Evolutionary conservation across 1,140 invertebrate species (phyloP).

Genomic region (Homalodisca vitripennis): DNA sequence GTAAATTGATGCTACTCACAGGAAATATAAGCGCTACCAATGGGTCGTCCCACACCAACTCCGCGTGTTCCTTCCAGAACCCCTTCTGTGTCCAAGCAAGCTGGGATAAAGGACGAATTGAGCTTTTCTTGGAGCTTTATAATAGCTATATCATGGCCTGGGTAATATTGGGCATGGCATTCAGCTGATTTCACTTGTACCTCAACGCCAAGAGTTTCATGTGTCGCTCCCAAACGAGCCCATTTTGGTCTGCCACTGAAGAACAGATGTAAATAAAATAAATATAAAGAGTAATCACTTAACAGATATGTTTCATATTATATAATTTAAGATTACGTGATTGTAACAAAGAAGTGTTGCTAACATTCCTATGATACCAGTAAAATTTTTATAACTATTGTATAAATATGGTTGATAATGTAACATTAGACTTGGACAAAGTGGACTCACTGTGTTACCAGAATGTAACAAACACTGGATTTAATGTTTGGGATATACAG

Average conservation of each 20-base stretch:
- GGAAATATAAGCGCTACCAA: slow-evolving; percentile 2
- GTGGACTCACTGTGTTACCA: too few species aligned
- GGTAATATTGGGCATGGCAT: not conserved
- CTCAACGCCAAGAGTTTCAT: not conserved
- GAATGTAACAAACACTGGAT: too few species aligned
- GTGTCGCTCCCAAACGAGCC: not conserved
- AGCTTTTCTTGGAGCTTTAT: slow-evolving; percentile 14
- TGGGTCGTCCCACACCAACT: slow-evolving; percentile 1
- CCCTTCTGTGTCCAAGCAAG: slow-evolving; percentile 10
- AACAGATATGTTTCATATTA: too few species aligned
- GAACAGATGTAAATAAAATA: too few species aligned
- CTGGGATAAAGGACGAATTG: slow-evolving; percentile 2
- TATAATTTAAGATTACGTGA: too few species aligned
- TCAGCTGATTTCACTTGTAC: not conserved
- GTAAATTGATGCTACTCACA: not conserved
- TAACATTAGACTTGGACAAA: too few species aligned
- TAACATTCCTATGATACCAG: too few species aligned
- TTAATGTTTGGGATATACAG: too few species aligned
- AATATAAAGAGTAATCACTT: too few species aligned
- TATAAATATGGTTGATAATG: too few species aligned
- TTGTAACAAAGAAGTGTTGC: too few species aligned
- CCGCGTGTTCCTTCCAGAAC: not conserved
- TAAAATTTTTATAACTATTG: too few species aligned
- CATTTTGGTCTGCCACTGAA: slow-evolving; percentile 1
- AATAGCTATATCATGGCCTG: slow-evolving; percentile 6